Evolutionary conservation across 1,140 invertebrate genomes (phyloP).

Genomic region (Papilio dardanus): DNA sequence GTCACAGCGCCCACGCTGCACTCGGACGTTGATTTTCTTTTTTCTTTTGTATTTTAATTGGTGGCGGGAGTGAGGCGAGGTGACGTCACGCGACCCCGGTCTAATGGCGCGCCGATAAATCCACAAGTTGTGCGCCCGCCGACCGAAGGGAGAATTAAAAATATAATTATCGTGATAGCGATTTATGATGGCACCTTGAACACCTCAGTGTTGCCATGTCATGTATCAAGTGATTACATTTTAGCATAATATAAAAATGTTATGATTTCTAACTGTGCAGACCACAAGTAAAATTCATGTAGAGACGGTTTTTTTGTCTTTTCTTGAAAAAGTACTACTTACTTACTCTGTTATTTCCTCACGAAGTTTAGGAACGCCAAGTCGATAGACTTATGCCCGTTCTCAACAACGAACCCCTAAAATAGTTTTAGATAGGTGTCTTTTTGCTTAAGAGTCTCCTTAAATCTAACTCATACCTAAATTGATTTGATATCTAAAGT

Average conservation of each 20-base stretch:
- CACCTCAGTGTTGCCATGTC: neutral
- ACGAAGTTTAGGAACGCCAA: too few relatives aligned
- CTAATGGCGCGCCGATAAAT: constrained; percentile 41
- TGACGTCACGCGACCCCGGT: constrained; percentile 8
- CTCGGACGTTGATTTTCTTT: constrained; percentile 5
- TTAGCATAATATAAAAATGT: neutral
- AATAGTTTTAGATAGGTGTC: too few relatives aligned
- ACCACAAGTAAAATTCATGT: too few relatives aligned
- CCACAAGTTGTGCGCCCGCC: constrained; percentile 36
- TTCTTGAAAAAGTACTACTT: too few relatives aligned
- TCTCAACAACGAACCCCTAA: too few relatives aligned
- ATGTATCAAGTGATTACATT: neutral
- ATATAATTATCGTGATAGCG: constrained; percentile 41
- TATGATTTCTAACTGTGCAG: too few relatives aligned
- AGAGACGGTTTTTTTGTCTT: too few relatives aligned
- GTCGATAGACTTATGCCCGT: too few relatives aligned
- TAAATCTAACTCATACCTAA: too few relatives aligned
- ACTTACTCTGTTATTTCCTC: too few relatives aligned
- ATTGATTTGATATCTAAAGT: too few relatives aligned
- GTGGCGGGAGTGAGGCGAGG: constrained; percentile 19
- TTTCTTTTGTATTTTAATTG: constrained; percentile 26
- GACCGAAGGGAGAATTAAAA: constrained; percentile 39
- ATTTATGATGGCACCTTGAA: constrained; percentile 27
- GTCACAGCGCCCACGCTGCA: constrained; percentile 13
- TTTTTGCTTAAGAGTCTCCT: too few relatives aligned